These are phyloP conservation scores for Peucedramus taeniatus DNA, from an alignment of 2,113 vertebrate genomes.

Conservation along the genomic window DNA sequence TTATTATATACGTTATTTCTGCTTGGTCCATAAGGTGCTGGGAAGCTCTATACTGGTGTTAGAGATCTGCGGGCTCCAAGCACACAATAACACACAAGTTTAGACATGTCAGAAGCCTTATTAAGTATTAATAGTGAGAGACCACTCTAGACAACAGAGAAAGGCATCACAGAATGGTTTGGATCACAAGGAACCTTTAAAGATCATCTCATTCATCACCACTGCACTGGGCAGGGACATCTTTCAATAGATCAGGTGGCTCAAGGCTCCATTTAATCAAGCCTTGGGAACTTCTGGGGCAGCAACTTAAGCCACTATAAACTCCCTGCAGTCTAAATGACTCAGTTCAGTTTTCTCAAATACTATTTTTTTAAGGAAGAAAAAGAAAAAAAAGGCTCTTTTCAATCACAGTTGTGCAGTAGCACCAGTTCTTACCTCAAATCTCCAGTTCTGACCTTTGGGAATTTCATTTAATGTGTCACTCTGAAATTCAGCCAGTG, in stretches of 20 bases:
- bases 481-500: not conserved
- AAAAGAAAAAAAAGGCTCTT: not conserved
- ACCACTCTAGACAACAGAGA: not conserved
- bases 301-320: not conserved
- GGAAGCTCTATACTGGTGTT: not conserved
- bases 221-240: not conserved
- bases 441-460: not conserved
- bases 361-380: not conserved
- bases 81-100: not conserved
- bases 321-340: not conserved
- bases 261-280: not conserved
- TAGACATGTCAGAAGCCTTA: not conserved
- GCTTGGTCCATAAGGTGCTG: not conserved
- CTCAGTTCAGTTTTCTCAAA: rapidly evolving
- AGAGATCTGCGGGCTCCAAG: not conserved
- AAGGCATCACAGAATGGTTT: not conserved
- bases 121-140: not conserved
- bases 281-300: not conserved
- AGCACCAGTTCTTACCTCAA: not conserved
- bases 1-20: not conserved
- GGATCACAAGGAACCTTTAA: not conserved
- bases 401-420: not conserved
- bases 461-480: not conserved
- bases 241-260: not conserved
- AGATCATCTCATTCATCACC: not conserved